Evolutionary conservation across 2,113 vertebrate genomes (phyloP).

Genomic region (Gallinago paraguaiae): DNA sequence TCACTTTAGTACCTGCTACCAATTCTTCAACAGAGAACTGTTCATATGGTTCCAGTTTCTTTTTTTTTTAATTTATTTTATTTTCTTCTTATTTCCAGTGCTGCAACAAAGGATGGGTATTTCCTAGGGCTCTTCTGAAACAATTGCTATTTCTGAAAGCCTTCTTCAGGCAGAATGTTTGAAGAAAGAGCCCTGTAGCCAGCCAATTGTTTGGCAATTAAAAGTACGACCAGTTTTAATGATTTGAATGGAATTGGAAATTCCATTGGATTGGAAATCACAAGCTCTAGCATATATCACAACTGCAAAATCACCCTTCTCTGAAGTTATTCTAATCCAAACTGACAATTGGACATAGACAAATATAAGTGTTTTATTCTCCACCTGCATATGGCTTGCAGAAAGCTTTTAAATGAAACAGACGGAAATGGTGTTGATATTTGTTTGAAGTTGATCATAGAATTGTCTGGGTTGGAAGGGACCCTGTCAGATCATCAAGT

Average conservation of each 20-base stretch:
- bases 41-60: neutral
- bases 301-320: constrained; percentile 46
- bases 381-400: neutral
- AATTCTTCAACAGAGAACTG: neutral
- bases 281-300: constrained; percentile 28
- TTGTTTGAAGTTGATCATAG: neutral
- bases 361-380: constrained; percentile 25
- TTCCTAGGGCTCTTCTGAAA: neutral
- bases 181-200: neutral
- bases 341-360: neutral
- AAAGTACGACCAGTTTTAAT: constrained; percentile 5
- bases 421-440: neutral
- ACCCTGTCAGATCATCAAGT: too few relatives aligned
- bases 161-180: neutral
- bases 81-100: neutral
- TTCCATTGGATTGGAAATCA: constrained; percentile 47
- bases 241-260: constrained; percentile 21
- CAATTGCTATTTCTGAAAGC: neutral
- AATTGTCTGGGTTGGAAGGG: too few relatives aligned
- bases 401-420: neutral
- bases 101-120: neutral
- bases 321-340: constrained; percentile 4
- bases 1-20: neutral
- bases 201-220: neutral
- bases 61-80: neutral